Evolutionary conservation across 2,113 vertebrate species (phyloP), one percentile per base, ranked within the genome.

Genomic region (Heloderma charlesbogerti): DNA sequence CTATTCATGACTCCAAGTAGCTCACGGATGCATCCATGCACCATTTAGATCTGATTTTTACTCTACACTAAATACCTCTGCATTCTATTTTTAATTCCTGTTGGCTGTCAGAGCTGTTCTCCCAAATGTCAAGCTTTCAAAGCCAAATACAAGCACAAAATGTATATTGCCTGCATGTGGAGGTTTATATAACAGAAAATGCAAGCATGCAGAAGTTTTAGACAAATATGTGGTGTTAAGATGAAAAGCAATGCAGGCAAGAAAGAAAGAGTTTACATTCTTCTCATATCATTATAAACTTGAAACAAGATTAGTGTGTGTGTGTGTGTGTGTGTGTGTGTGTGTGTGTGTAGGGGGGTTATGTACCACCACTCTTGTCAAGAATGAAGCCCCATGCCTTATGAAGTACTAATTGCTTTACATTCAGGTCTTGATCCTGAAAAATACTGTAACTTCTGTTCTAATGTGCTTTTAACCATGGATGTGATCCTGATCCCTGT

Each of bases 111-210:
- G 93, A 95, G 93, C 71, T 89, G 93, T 89, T 96, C 91, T 81
- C 43, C 94, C 93, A 94, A 95, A 95, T 94, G 86, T 95, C 92
- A 93, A 89, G 83, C 74, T 95, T 95, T 90, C 83, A 93, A 96
- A 94, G 15, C 45, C 94, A 95, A 96, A 95, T 94, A 96, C 94
- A 96, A 95, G 92, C 75, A 93, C 0, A 51, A 77, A 75, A 77
- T n/a, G 66, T 51, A 80, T 81, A 81, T 86, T n/a, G n/a, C n/a
- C 43, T 78, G 75, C 63, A 86, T 43, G 66, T 60, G n/a, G 89
- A 71, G 63, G 57, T 69, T 90, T 90, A 90, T 90, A 80, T 90
- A 90, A 90, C 75, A 40, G 66, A 79, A 86, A 80, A 86, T 15
- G 43, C 88, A 91, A 95, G 91, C 87, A 79, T 95, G 88, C 91